Base-by-base conservation (phyloP, 1,140 invertebrate species). In the Leptoteleia sp. region DNA sequence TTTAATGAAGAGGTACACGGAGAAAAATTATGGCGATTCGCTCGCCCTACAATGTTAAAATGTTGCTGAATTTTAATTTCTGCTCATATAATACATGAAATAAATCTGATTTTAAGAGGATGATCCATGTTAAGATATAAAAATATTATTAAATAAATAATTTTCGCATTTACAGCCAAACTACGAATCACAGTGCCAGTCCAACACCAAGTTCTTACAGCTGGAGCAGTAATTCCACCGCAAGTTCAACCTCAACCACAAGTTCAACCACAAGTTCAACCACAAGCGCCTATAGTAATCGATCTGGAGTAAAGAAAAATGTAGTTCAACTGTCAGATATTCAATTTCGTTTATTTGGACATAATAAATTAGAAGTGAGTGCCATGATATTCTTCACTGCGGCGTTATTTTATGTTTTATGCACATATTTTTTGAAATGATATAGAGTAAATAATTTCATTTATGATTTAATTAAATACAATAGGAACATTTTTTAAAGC, bases 361-460 rank as follows among this genome's bases (percentile, higher is more conserved):
- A 13, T 11, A 73, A 47, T 40, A 62, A 37, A 48, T 42, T 73
- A 16, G 31, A 73, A 73, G 68, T 73, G 31, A 73, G 68, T 71
- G 37, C 0, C 4, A 17, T 50, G 8, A 3, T 29, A 29, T 29
- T 7, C 7, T 43, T 35, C 35, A 15, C 6, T 47, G 11, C 31
- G 9, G 15, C 16, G 1, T 29, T 47, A 47, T 40, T 29, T 50
- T 33, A n/a, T 50, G 8, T 17, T 11, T n/a, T n/a, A n/a, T n/a
- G n/a, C n/a, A n/a, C n/a, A n/a, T n/a, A n/a, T n/a, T n/a, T n/a
- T n/a, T n/a, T n/a, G n/a, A n/a, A n/a, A n/a, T n/a, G n/a, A n/a
- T n/a, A n/a, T n/a, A n/a, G n/a, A n/a, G n/a, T n/a, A n/a, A n/a
- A n/a, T n/a, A n/a, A n/a, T n/a, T n/a, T n/a, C n/a, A n/a, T n/a